Evolutionary conservation across 2,888 invertebrate species (phyloP).

Genomic region (Drosophila rubida): DNA sequence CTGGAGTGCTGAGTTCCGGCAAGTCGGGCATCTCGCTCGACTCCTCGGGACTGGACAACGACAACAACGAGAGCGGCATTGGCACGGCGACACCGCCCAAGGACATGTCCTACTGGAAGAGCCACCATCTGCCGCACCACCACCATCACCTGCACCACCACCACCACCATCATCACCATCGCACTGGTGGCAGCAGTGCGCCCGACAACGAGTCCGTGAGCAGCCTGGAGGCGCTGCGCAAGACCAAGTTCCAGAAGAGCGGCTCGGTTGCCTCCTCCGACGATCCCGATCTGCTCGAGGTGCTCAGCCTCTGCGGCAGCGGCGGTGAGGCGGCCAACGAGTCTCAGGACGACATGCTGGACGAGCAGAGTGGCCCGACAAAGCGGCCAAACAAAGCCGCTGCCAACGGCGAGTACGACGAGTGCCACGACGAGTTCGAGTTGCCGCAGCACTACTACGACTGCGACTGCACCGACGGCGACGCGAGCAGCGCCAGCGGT

Average conservation of each 20-base stretch:
- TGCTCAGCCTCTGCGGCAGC: constrained; percentile 82
- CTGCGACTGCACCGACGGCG: constrained; percentile 82
- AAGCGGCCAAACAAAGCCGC: constrained; percentile 40
- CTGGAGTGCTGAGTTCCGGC: constrained; percentile 83
- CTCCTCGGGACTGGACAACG: constrained; percentile 84
- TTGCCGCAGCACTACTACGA: constrained; percentile 75
- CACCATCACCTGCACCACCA: constrained; percentile 60
- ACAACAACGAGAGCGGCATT: constrained; percentile 84
- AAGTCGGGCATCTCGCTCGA: constrained; percentile 84
- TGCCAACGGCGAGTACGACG: constrained; percentile 63
- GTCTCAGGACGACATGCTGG: constrained; percentile 74
- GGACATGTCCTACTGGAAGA: constrained; percentile 83
- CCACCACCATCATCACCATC: constrained; percentile 46
- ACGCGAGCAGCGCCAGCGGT: constrained; percentile 76
- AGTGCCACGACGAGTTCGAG: constrained; percentile 82
- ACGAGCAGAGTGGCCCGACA: constrained; percentile 54
- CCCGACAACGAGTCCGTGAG: constrained; percentile 82
- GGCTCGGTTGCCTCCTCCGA: constrained; percentile 83
- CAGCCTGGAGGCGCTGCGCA: constrained; percentile 82
- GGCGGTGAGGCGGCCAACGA: constrained; percentile 79
- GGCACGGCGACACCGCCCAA: constrained; percentile 85
- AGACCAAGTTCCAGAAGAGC: constrained; percentile 83
- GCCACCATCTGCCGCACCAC: constrained; percentile 69
- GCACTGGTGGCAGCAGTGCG: constrained; percentile 48
- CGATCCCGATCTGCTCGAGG: constrained; percentile 84